phyloP scores from a whole-genome alignment of 1,140 invertebrate species.

The Eriosoma lanigerum region DNA sequence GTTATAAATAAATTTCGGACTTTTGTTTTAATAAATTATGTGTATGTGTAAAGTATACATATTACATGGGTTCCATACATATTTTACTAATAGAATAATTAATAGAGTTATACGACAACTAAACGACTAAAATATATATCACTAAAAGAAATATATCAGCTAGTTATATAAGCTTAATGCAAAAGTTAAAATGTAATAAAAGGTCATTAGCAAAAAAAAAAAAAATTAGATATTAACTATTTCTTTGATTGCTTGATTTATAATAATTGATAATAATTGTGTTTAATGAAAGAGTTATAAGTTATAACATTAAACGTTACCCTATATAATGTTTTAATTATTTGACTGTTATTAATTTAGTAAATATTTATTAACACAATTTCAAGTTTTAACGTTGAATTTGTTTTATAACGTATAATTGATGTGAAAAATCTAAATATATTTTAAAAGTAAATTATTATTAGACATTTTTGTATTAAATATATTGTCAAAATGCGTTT shows the following conservation, averaged over 20 bases:
- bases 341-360: neutral
- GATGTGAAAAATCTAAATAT: neutral
- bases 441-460: neutral
- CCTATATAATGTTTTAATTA: neutral
- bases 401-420: neutral
- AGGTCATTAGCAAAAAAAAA: slow-evolving; percentile 7
- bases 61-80: no score
- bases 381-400: neutral
- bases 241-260: neutral
- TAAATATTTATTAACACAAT: neutral
- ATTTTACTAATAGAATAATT: no score
- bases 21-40: no score
- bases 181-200: neutral
- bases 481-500: neutral
- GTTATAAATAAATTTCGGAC: no score
- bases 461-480: neutral
- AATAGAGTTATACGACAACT: no score
- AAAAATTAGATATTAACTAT: slow-evolving; percentile 16
- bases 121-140: neutral
- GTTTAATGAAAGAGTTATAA: neutral
- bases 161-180: neutral
- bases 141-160: neutral
- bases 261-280: slow-evolving; percentile 28
- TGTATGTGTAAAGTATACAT: no score
- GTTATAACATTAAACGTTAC: no score